Evolutionary conservation across 2,797 vertebrate species (phyloP).

Genomic region (Rhadinocentrus ornatus): DNA sequence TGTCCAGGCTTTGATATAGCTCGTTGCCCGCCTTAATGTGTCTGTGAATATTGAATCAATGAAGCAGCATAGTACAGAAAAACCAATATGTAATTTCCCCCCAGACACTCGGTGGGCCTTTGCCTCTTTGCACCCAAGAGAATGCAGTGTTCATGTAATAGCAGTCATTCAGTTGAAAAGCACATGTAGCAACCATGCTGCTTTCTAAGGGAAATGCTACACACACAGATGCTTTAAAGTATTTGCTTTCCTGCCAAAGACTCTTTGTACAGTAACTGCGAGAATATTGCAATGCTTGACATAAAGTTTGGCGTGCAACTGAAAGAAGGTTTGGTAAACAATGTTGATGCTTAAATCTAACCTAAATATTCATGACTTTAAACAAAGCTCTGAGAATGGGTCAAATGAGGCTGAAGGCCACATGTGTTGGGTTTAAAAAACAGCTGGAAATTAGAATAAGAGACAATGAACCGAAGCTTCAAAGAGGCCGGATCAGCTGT

Average conservation of each 20-base stretch:
- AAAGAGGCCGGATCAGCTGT: conserved; percentile 30
- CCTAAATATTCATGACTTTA: conserved; percentile 13
- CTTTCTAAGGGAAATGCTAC: conserved; percentile 26
- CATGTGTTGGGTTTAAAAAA: conserved; percentile 28
- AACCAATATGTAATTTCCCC: conserved; percentile 72
- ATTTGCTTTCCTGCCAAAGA: conserved; percentile 18
- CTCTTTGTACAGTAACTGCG: conserved; percentile 19
- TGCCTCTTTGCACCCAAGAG: conserved; percentile 56
- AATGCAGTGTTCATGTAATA: conserved; percentile 44
- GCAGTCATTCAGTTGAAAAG: conserved; percentile 53
- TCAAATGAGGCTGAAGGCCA: conserved; percentile 16
- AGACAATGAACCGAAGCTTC: conserved; percentile 27
- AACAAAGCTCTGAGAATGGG: conserved; percentile 15
- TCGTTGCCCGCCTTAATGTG: conserved; percentile 53
- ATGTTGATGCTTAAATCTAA: conserved; percentile 9
- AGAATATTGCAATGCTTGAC: conserved; percentile 16
- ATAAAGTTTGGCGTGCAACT: conserved; percentile 10
- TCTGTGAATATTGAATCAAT: conserved; percentile 77
- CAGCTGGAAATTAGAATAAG: conserved; percentile 5
- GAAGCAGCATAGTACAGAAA: conserved; percentile 62
- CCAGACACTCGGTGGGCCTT: conserved; percentile 46
- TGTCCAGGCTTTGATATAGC: conserved; percentile 66
- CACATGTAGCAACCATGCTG: conserved; percentile 43
- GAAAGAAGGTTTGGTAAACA: conserved; percentile 3
- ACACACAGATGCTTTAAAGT: conserved; percentile 24